A percentile compares a stretch with the other conserved stretches of the same genome.
phyloP scores from a whole-genome alignment of 1,140 invertebrate species.

The Latrodectus geometricus region DNA sequence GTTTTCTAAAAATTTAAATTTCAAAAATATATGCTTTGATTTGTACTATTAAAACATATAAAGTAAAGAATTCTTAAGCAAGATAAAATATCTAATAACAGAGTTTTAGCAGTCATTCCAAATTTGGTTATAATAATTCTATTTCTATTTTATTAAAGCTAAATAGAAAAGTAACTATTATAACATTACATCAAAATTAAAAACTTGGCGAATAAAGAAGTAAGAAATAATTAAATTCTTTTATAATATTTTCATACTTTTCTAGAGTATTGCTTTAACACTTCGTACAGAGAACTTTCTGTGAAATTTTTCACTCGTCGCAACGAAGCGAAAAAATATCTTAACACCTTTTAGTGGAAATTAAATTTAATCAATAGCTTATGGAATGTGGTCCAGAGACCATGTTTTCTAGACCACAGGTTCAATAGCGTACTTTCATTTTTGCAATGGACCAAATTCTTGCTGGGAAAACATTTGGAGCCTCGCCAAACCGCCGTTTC shows the following conservation, averaged over 20 bases:
- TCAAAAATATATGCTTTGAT: too few relatives aligned
- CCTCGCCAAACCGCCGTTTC: constrained; percentile 32
- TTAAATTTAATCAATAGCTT: constrained; percentile 58
- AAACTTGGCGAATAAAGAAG: too few relatives aligned
- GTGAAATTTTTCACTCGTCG: constrained; percentile 26
- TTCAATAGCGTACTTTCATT: constrained; percentile 52
- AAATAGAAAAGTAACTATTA: too few relatives aligned
- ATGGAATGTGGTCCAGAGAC: constrained; percentile 46
- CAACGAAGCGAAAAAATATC: constrained; percentile 36
- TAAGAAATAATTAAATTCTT: constrained; percentile 2
- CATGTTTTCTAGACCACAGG: constrained; percentile 54
- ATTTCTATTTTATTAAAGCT: too few relatives aligned
- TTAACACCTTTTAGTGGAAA: constrained; percentile 56
- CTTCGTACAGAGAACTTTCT: not conserved
- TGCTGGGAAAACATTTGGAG: constrained; percentile 53
- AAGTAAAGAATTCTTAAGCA: too few relatives aligned
- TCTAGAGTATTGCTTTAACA: not conserved
- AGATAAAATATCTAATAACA: too few relatives aligned
- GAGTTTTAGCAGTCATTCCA: too few relatives aligned
- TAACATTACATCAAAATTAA: too few relatives aligned
- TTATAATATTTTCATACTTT: constrained; percentile 21
- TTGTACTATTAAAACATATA: too few relatives aligned
- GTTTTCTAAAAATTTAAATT: too few relatives aligned
- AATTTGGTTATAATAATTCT: too few relatives aligned
- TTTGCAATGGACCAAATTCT: constrained; percentile 40